A percentile compares a stretch with the other conserved stretches of the same genome.
phyloP scores from a whole-genome alignment of 2,113 vertebrate species.

The Mionectes macconnelli region DNA sequence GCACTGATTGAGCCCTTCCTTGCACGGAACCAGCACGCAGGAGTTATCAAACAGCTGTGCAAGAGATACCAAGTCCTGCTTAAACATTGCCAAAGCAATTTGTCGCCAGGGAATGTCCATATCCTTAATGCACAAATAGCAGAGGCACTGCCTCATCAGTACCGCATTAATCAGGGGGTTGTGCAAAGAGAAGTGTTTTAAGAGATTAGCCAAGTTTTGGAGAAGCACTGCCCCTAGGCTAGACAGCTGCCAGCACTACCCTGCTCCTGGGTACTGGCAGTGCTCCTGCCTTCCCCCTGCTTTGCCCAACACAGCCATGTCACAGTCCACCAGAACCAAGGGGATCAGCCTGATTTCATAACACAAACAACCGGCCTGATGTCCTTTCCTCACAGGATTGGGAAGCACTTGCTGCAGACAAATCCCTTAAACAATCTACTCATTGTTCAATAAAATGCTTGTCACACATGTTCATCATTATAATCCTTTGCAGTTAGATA shows the following conservation, averaged over 20 bases:
- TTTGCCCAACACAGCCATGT: rapidly evolving
- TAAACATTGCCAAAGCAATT: slow-evolving; percentile 38
- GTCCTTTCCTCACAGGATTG: neutral
- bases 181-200: neutral
- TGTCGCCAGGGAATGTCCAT: neutral
- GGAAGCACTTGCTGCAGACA: neutral
- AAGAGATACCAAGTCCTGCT: slow-evolving; percentile 38
- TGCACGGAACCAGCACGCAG: neutral
- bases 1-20: neutral
- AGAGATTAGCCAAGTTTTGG: neutral
- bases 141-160: slow-evolving; percentile 25
- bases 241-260: neutral
- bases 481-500: neutral
- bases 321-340: neutral
- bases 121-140: neutral
- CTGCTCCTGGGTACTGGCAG: neutral
- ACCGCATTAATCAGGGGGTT: slow-evolving; percentile 18
- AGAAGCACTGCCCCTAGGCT: neutral
- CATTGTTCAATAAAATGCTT: neutral
- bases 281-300: neutral
- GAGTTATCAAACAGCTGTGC: slow-evolving; percentile 45
- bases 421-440: neutral
- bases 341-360: neutral
- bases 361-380: neutral
- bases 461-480: slow-evolving; percentile 37